These are phyloP conservation scores for Morinoia aosen DNA, from an alignment of 2,888 invertebrate species.

Conservation along the genomic window DNA sequence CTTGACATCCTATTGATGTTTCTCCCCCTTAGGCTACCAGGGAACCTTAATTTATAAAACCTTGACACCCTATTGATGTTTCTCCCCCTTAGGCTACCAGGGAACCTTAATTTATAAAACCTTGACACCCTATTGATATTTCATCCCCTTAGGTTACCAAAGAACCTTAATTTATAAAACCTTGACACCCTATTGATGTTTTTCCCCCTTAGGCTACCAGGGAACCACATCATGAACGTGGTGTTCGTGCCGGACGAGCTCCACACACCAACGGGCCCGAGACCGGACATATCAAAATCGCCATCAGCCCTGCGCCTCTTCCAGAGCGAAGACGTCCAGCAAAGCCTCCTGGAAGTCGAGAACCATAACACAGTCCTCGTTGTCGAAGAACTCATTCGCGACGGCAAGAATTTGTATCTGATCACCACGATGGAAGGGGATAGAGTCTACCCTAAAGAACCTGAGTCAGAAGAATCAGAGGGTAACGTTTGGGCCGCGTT, in stretches of 20 bases:
- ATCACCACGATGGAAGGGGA: slow-evolving; percentile 15
- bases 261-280: background rate
- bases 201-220: background rate
- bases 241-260: background rate
- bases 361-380: background rate
- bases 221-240: slow-evolving; percentile 24
- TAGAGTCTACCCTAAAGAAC: slow-evolving; percentile 8
- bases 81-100: too few species aligned
- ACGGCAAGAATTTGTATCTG: background rate
- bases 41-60: too few species aligned
- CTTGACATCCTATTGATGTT: too few species aligned
- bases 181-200: background rate
- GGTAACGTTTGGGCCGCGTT: slow-evolving; percentile 6
- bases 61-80: too few species aligned
- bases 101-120: too few species aligned
- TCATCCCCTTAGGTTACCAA: too few species aligned
- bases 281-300: background rate
- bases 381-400: slow-evolving; percentile 18
- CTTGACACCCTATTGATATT: too few species aligned
- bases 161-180: too few species aligned
- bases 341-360: background rate
- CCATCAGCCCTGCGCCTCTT: slow-evolving; percentile 25
- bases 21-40: too few species aligned
- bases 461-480: background rate
- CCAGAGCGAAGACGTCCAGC: background rate